phyloP scores from a whole-genome alignment of 2,888 invertebrate genomes.

The Gastracanthus pulcherrimus region DNA sequence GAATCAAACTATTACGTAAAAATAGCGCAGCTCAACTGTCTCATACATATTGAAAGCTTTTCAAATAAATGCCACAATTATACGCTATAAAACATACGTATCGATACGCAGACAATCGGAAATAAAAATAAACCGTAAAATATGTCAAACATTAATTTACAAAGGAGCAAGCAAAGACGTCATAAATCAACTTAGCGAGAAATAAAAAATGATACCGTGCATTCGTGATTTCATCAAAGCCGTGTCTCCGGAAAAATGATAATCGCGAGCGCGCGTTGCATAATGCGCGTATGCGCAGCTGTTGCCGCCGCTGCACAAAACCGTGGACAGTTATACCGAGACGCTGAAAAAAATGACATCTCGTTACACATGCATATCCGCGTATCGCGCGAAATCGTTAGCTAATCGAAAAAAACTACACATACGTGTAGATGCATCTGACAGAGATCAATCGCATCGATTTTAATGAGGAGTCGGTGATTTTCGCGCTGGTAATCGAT shows the following conservation, averaged over 20 bases:
- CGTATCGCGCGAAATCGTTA: background rate
- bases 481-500: background rate
- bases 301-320: conserved; percentile 6
- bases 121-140: too few relatives aligned
- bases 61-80: too few relatives aligned
- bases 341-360: background rate
- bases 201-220: background rate
- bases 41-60: background rate
- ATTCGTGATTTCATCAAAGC: background rate
- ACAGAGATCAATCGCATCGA: background rate
- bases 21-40: background rate
- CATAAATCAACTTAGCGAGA: background rate
- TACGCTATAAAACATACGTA: too few relatives aligned
- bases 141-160: background rate
- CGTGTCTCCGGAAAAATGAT: conserved; percentile 7
- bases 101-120: too few relatives aligned
- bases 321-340: conserved; percentile 16
- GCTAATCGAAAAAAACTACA: background rate
- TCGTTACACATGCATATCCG: background rate
- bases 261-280: conserved; percentile 19
- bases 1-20: background rate
- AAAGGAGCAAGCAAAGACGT: background rate
- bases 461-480: too few relatives aligned
- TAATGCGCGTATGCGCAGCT: background rate
- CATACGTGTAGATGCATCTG: background rate